Base-by-base conservation (phyloP, 2,797 vertebrate genomes). In the Mycteria americana region DNA sequence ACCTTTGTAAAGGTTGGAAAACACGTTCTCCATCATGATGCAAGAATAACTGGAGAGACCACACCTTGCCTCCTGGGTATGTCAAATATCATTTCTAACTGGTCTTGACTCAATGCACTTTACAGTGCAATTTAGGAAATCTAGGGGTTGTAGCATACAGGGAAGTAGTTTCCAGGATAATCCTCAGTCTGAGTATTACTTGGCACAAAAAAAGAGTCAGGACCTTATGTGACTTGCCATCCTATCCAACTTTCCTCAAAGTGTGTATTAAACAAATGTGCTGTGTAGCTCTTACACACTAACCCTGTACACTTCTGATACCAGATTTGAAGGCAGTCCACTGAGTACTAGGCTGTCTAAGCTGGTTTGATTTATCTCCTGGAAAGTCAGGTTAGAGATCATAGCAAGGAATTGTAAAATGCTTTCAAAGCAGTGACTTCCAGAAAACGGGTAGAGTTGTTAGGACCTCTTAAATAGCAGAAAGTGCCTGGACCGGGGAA, bases 1-100 rank as follows among this genome's bases (percentile, higher is more conserved):
- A 93, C 90, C 94, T 96, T 94, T 94, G 79, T 86, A 94, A 90
- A 94, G 77, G 76, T 27, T 90, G 83, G 73, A 84, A 88, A 96
- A 93, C 79, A 72, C 10, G 6, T 76, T 95, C 59, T 95, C 80
- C 51, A 68, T 84, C 48, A 43, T 23, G 60, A 93, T 87, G 56
- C 41, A 92, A 85, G 80, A 90, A 60, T 89, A 94, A 87, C 67
- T 70, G 74, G 35, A 41, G 45, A 82, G 37, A 67, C 59, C 86
- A 93, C 51, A 73, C 46, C 77, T 88, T 33, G 6, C 39, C 83
- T 92, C 50, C 43, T 28, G 65, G 59, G 70, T 84, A 56, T 85
- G 73, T 88, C 63, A 91, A 60, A 73, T 59, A 53, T 43, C 0
- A 0, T 76, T 82, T 91, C 53, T 79, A 79, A 41, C 28, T 45